Base-by-base conservation (phyloP, 2,113 vertebrate species). In the Cephalopholis sonnerati region DNA sequence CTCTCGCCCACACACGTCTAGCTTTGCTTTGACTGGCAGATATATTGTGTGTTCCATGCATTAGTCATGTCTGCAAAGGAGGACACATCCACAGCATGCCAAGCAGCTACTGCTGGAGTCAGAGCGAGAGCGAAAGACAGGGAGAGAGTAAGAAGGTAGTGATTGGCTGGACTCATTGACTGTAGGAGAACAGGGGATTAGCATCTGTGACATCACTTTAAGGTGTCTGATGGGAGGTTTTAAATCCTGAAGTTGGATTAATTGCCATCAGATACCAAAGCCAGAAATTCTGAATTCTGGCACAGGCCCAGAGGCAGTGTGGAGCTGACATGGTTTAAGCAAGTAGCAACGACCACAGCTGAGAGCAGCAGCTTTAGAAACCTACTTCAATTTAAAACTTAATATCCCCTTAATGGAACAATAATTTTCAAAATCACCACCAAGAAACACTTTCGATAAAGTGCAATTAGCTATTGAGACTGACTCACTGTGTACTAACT, bases 31-130 rank as follows among this genome's bases (percentile, higher is more conserved):
- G 84, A 91, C 69, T 87, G 77, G 77, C 87, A 84, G 64, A 63
- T 88, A 72, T 27, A 85, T 83, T 86, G 83, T 85, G 84, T 82
- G 64, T 64, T 55, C 57, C 66, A 61, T 83, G 77, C 73, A 86
- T 89, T 88, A 89, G 73, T 90, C 78, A 83, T 77, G 84, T 92
- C 84, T 84, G 79, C 68, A 69, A 79, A 83, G 54, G 74, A 79
- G 71, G 64, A 84, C 74, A 29, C 70, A 77, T 87, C 55, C 32
- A 74, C 1, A 15, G 86, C 81, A 72, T 86, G 76, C 79, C 71
- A 86, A 91, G 65, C 68, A 84, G 85, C 66, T 78, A 62, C 58
- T 58, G 69, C 69, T 70, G 63, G 44, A 70, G 27, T 57, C 63
- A 71, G 17, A 59, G 16, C n/a, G 58, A 77, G 64, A 63, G 51